A percentile compares a stretch with the other conserved stretches of the same genome.
phyloP scores from a whole-genome alignment of 2,113 vertebrate genomes.

The Nanorana parkeri region DNA sequence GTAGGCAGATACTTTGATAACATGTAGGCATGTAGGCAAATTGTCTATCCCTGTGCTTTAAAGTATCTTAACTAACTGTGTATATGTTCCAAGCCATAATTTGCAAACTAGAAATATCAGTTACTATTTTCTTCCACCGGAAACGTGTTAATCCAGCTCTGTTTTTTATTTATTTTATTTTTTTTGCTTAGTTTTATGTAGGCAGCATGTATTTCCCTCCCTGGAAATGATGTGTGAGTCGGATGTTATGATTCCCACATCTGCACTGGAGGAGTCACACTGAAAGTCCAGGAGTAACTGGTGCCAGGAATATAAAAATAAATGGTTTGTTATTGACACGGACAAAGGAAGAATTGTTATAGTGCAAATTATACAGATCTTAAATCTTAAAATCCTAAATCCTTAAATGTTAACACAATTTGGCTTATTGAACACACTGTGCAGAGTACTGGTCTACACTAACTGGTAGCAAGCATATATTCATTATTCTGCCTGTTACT shows the following conservation, averaged over 20 bases:
- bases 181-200: conserved; percentile 47
- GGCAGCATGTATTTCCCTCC: conserved; percentile 51
- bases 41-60: background rate
- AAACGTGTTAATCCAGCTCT: conserved; percentile 2
- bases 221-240: conserved; percentile 54
- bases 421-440: too few relatives aligned
- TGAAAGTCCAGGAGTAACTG: conserved; percentile 29
- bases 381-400: background rate
- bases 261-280: conserved; percentile 47
- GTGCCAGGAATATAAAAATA: conserved; percentile 48
- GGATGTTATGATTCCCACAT: conserved; percentile 57
- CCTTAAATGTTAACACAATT: too few relatives aligned
- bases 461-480: too few relatives aligned
- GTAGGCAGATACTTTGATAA: too few relatives aligned
- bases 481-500: too few relatives aligned
- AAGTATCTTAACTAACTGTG: background rate
- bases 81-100: background rate
- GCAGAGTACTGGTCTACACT: too few relatives aligned
- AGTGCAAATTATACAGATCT: background rate
- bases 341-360: conserved; percentile 24
- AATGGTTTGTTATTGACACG: conserved; percentile 17
- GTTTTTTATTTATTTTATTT: background rate
- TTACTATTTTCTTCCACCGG: conserved; percentile 14
- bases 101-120: background rate
- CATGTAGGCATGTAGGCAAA: too few relatives aligned